Evolutionary conservation across 2,113 vertebrate species (phyloP), one percentile per base, ranked within the genome.

Genomic region (Peromyscus polionotus): DNA sequence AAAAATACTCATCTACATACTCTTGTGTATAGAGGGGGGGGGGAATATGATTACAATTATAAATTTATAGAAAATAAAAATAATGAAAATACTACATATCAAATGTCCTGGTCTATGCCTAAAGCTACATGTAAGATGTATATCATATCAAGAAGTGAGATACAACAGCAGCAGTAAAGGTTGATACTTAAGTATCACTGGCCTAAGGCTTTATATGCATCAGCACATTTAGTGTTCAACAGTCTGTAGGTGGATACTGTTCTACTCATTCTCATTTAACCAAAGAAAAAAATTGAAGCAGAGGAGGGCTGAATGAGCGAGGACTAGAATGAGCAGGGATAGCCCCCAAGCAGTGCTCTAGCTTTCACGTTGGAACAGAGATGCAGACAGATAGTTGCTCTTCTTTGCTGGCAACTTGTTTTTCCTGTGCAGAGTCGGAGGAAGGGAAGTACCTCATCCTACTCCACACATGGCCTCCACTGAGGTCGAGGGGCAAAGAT

Each of bases 51-150:
- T 75, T 95, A 68, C 24, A 86, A 93, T 95, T 97, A 97, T 0
- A 87, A 93, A 89, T 91, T 76, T 94, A 63, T 94, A 83, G 93
- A 97, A 94, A 96, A 91, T 90, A 95, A 96, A 68, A 95, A 67
- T 76, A 70, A 92, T 77, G 68, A 94, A 95, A 90, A 89, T 26
- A 89, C 24, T 83, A 68, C 31, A 63, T 88, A 93, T 95, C 63
- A 79, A 73, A 95, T 92, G 72, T 75, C 77, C 63, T 63, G 91
- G 51, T 42, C 57, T 75, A 57, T 24, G n/a, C 59, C 86, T 51
- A 61, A 76, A 39, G 59, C 67, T 81, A 19, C 42, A 59, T 73
- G 90, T 54, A 88, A 93, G 59, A 75, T 36, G 63, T 17, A 4
- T 22, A 7, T 22, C 36, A 9, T 33, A 5, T 31, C 67, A 57